Conservation (phyloP, 2,113 vertebrate genomes). For the Eolophus roseicapilla region DNA sequence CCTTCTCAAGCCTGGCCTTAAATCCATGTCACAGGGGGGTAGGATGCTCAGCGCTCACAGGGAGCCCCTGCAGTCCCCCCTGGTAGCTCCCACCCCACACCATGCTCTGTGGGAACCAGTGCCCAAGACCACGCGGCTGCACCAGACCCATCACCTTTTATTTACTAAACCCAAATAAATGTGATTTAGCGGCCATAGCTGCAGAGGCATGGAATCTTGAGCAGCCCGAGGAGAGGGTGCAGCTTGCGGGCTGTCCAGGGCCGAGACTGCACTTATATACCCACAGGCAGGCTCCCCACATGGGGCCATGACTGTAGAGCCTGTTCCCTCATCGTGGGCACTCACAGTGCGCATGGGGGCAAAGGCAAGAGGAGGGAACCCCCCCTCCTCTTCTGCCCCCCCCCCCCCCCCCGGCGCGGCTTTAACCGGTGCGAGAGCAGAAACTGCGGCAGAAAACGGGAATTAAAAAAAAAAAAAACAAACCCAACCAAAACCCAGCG, state of each 20-base stretch:
- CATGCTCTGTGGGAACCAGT: fast-evolving
- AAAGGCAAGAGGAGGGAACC: neutral
- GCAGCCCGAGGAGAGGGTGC: fast-evolving
- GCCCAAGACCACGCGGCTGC: neutral
- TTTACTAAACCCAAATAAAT: neutral
- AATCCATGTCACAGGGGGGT: neutral
- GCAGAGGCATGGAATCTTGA: neutral
- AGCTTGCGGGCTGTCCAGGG: neutral
- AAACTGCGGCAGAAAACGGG: neutral
- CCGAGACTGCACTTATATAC: fast-evolving
- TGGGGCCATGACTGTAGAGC: fast-evolving
- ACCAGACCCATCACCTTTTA: neutral
- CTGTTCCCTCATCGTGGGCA: neutral
- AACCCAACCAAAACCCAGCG: conserved; percentile 26
- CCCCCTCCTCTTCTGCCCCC: neutral
- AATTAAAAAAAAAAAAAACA: neutral
- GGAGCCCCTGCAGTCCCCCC: neutral
- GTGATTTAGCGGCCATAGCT: neutral
- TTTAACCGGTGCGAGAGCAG: neutral
- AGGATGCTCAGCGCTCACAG: fast-evolving
- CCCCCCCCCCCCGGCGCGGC: neutral
- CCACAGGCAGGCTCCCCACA: neutral
- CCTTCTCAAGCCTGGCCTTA: neutral
- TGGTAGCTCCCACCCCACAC: neutral
- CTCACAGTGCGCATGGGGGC: fast-evolving